Evolutionary conservation across 2,113 vertebrate genomes (phyloP), one percentile per base, ranked within the genome.

Genomic region (Entosphenus tridentatus): DNA sequence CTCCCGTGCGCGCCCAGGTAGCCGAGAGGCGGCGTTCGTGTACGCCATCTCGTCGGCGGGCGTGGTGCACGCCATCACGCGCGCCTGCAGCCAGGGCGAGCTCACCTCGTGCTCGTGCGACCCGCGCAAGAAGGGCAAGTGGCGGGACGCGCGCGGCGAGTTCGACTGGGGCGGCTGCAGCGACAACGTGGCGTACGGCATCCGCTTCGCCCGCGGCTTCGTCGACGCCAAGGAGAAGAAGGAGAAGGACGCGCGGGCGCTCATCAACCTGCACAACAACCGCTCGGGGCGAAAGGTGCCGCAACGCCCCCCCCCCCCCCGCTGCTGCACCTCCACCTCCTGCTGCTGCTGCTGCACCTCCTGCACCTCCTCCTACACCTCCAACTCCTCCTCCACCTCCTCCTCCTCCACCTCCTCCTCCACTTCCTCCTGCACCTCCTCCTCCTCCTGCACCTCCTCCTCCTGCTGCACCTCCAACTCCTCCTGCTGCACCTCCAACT

Each of bases 191-290:
- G 86, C 89, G 80, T 97, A 96, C 0, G 92, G 89, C 11, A 85
- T 95, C 69, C 86, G 85, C 70, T 97, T 97, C 17, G 88, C 91
- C 75, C 95, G 95, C 76, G 85, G 83, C 70, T 97, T 97, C 3
- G 86, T 96, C 74, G 92, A 97, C 0, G 89, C 91, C 77, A 95
- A 93, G 80, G 92, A 97, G 78, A 86, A 82, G 78, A 88, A 82
- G 1, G 86, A 91, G 69, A 87, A 90, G 76, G 92, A 96, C 0
- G 92, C 89, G n/a, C 82, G 89, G 71, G 92, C 92, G 0, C 82
- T 93, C 74, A 96, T 96, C 87, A 97, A 97, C 80, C 80, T 95
- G 65, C 92, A 97, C 77, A 97, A 97, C 80, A 97, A 96, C 77
- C 91, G 89, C 75, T 95, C 88, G 11, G 92, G 92, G 18, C 83